Evolutionary conservation across 1,140 invertebrate genomes (phyloP), one percentile per base, ranked within the genome.

Genomic region (Halictus rubicundus): DNA sequence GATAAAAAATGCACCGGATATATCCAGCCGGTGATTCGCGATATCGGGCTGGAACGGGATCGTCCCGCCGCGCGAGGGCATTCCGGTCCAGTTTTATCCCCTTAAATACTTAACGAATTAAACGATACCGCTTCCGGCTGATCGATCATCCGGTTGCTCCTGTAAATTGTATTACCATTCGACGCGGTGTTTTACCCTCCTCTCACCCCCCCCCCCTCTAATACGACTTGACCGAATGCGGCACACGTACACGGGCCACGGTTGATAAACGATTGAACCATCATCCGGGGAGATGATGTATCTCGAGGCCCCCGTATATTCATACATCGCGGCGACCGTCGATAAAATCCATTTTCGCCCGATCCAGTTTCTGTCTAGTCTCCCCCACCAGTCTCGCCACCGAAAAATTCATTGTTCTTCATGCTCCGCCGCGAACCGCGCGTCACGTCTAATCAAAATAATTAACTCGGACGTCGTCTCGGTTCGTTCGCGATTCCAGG

Each of bases 31-130:
- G 7, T 57, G 54, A 52, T 52, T 52, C 49, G 49, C 49, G 49
- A 52, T 57, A 57, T 57, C n/a, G 19, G 21, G 21, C 10, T 46
- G 0, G 54, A 57, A 57, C 54, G 42, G 10, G 42, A 12, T 0
- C 12, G 42, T 10, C 32, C 10, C 42, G 42, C 39, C 8, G 1
- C 39, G 6, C 39, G 0, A 10, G 42, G 10, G 42, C 8, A 12
- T 0, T 0, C 42, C 10, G 42, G 49, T 54, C 21, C 49, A 57
- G 54, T 57, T n/a, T n/a, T 57, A 57, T 57, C 54, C 54, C 54
- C n/a, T n/a, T 57, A 57, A 57, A 57, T 57, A 57, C 54, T 57
- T 57, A 57, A 57, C 54, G 54, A 57, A 57, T 57, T 57, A 57
- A 57, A 57, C 54, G 54, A 57, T 57, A 0, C 54, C 54, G 54